Conservation (phyloP, 2,888 invertebrate genomes). For the Leptinotarsa haldemani region DNA sequence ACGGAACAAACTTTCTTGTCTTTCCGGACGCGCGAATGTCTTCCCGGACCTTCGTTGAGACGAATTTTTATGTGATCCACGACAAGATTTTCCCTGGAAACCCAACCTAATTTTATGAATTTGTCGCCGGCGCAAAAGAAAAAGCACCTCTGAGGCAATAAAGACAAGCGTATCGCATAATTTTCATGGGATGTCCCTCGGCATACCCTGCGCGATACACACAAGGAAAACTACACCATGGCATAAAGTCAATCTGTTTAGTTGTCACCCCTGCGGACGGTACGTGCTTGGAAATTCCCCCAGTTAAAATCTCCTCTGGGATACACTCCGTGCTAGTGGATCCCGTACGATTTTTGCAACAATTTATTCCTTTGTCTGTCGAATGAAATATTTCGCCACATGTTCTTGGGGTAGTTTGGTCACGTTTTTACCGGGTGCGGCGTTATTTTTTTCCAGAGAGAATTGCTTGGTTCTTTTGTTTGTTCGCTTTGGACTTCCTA, state of each 20-base stretch:
- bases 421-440: slow-evolving; percentile 1
- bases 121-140: slow-evolving; percentile 19
- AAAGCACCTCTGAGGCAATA: slow-evolving; percentile 37
- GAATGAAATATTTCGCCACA: slow-evolving; percentile 28
- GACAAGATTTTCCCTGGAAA: neutral
- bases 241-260: slow-evolving; percentile 59
- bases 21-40: no score
- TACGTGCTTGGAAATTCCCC: slow-evolving; percentile 53
- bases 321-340: neutral
- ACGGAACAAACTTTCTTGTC: no score
- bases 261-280: slow-evolving; percentile 55
- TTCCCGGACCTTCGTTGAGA: no score
- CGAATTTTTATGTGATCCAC: neutral
- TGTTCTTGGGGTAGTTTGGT: slow-evolving; percentile 3
- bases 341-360: slow-evolving; percentile 21
- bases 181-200: slow-evolving; percentile 33
- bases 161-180: slow-evolving; percentile 42
- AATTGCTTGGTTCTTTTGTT: neutral
- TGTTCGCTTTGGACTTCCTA: neutral
- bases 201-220: slow-evolving; percentile 29
- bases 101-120: slow-evolving; percentile 25
- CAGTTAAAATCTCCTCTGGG: slow-evolving; percentile 48
- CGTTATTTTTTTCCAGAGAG: neutral
- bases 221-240: slow-evolving; percentile 42
- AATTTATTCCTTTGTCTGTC: slow-evolving; percentile 28